Evolutionary conservation across 2,113 vertebrate genomes (phyloP).

Genomic region (Deroptyus accipitrinus): DNA sequence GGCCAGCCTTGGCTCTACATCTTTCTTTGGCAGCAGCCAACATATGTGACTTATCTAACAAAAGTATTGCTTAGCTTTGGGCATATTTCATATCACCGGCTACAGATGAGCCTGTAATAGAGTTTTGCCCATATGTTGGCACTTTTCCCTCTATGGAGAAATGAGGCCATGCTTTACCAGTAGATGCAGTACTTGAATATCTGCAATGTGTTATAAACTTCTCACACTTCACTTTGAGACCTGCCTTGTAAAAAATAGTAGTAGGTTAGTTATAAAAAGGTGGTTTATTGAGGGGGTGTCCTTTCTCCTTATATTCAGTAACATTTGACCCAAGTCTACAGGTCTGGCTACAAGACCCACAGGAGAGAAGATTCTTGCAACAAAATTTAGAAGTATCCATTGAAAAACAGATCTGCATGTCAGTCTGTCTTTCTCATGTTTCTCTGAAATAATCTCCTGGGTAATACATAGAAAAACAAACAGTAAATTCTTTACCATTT

Average conservation of each 20-base stretch:
- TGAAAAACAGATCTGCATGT: not conserved
- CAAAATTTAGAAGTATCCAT: not conserved
- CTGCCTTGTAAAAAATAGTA: not conserved
- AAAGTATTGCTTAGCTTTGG: not conserved
- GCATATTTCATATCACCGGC: not conserved
- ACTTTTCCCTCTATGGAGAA: not conserved
- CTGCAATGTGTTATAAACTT: not conserved
- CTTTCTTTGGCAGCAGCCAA: not conserved
- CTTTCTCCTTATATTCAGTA: not conserved
- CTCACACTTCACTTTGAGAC: not conserved
- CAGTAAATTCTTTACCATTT: conserved; percentile 18
- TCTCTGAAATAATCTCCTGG: not conserved
- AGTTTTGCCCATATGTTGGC: not conserved
- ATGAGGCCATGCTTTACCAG: not conserved
- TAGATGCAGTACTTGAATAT: not conserved
- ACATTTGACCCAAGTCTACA: not conserved
- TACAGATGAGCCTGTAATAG: not conserved
- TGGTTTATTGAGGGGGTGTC: not conserved
- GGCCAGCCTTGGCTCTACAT: not conserved
- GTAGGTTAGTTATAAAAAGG: not conserved
- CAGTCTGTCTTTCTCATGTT: not conserved
- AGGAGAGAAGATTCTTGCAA: not conserved
- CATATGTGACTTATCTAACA: not conserved
- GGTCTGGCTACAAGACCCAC: not conserved
- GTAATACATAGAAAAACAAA: not conserved